Base-by-base conservation (phyloP, 1,140 invertebrate species). In the Thaumatotibia leucotreta region DNA sequence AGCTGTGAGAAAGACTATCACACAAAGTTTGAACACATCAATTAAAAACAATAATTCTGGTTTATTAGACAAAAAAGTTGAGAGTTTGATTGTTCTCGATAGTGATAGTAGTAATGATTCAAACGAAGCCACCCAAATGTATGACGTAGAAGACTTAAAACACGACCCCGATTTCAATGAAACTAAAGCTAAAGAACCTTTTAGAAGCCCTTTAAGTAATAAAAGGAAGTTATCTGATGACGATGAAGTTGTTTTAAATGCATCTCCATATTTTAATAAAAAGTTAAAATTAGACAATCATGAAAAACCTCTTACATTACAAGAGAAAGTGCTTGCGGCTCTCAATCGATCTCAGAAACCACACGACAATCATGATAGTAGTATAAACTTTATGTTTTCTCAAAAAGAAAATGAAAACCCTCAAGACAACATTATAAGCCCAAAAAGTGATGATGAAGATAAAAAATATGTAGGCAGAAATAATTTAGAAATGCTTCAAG, bases 231-330 rank as follows among this genome's bases (percentile, higher is more conserved):
- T 79, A 32, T 66, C 73, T 6, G 74, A 79, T 2, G 76, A 82
- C 64, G 72, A 72, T 23, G n/a, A 23, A 27, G 63, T 67, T 8
- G 39, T 33, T 35, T 70, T 70, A 61, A 69, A 68, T 24, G 65
- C 73, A 33, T 90, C 81, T 1, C 86, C 83, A 35, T 89, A 82
- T 78, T 91, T 86, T 68, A 83, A 64, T 73, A 90, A 89, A 50
- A 82, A 77, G 64, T 81, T 31, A 70, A 86, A 91, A 77, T n/a
- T 80, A 52, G 69, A 75, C 2, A 66, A 71, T 8, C 63, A 63
- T 62, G 24, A 8, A 9, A 45, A 80, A 74, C 35, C 63, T 14
- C 27, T 82, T 9, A 75, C 75, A 5, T 65, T 86, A 27, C 75
- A 84, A 79, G 76, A 84, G 62, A 90, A 85, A 69, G 75, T 88